phyloP scores from a whole-genome alignment of 2,113 vertebrate genomes.

The Rhinolophus ferrumequinum region DNA sequence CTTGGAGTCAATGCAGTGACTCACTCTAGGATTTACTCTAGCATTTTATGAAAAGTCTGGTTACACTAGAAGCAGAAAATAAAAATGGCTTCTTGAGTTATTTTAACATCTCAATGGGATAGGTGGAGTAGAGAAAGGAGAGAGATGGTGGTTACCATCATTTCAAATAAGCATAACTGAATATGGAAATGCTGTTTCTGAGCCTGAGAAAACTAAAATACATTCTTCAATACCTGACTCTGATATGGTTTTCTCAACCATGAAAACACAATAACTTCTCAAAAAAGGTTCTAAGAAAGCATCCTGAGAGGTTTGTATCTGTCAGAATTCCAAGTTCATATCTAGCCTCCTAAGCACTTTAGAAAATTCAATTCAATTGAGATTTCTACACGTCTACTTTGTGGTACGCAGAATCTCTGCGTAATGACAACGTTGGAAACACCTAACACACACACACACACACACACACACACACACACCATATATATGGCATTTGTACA shows the following conservation, averaged over 20 bases:
- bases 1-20: neutral
- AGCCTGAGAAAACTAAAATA: neutral
- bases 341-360: neutral
- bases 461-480: too few relatives aligned
- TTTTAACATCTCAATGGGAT: neutral
- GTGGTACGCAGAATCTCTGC: neutral
- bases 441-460: neutral
- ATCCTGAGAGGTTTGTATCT: neutral
- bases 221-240: neutral
- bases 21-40: neutral
- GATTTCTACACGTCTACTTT: neutral
- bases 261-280: neutral
- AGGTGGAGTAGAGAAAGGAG: neutral
- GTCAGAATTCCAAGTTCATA: neutral
- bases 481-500: neutral
- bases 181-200: neutral
- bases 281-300: neutral
- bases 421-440: neutral
- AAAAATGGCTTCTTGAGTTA: neutral
- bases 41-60: neutral
- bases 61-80: neutral
- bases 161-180: neutral
- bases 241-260: neutral
- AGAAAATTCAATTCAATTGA: neutral
- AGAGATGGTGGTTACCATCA: neutral